Conservation (phyloP, 2,797 vertebrate genomes). For the Pangasius macronema region DNA sequence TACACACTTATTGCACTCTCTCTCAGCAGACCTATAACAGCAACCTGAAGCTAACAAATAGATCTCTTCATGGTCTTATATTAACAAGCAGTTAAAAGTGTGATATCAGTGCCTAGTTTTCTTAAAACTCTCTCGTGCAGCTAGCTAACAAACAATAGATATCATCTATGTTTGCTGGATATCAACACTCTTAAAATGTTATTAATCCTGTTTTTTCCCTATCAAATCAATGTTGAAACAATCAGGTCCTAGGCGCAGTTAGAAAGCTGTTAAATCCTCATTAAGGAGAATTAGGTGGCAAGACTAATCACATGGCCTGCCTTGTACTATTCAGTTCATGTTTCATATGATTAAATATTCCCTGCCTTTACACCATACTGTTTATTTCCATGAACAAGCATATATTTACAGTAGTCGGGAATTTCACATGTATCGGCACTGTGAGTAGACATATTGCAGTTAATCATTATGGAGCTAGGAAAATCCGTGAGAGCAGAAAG, state of each 20-base stretch:
- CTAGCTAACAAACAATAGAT: neutral
- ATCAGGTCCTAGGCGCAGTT: neutral
- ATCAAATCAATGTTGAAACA: neutral
- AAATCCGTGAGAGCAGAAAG: conserved; percentile 7
- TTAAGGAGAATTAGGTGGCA: neutral
- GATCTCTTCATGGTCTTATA: neutral
- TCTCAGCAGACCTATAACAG: neutral
- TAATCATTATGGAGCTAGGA: conserved; percentile 1
- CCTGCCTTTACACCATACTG: conserved; percentile 37
- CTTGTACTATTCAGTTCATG: conserved; percentile 24
- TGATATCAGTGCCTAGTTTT: neutral
- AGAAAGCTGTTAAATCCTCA: neutral
- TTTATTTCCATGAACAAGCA: conserved; percentile 44
- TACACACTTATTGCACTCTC: neutral
- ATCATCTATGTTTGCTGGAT: neutral
- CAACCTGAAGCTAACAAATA: neutral
- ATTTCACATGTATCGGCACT: neutral
- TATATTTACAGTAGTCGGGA: neutral
- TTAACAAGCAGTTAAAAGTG: neutral
- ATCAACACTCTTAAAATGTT: neutral
- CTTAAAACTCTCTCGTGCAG: neutral
- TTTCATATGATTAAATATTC: conserved; percentile 33
- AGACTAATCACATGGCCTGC: neutral
- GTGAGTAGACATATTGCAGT: conserved; percentile 20
- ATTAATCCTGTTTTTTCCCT: neutral